Conservation (phyloP, 2,888 invertebrate genomes). For the Vanessa cardui region DNA sequence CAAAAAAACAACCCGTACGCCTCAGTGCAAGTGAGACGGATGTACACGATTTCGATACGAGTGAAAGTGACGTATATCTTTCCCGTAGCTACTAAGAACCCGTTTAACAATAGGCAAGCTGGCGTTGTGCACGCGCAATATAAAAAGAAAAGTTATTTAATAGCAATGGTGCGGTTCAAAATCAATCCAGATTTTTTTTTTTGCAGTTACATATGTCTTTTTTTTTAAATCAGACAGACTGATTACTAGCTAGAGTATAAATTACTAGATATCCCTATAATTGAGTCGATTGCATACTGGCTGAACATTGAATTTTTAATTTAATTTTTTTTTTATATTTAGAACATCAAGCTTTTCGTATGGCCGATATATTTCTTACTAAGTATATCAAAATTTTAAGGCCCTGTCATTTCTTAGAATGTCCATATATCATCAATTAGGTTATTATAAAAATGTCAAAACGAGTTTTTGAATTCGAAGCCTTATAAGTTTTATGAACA, state of each 20-base stretch:
- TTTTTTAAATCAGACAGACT: slow-evolving; percentile 16
- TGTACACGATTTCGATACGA: slow-evolving; percentile 17
- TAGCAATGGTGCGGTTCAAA: slow-evolving; percentile 36
- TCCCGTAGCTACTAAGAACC: slow-evolving; percentile 46
- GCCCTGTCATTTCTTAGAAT: too few species aligned
- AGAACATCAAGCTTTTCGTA: too few species aligned
- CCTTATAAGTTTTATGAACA: not conserved
- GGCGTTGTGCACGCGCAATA: slow-evolving; percentile 52
- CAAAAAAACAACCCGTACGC: slow-evolving; percentile 65
- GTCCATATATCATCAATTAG: not conserved
- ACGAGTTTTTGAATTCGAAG: not conserved
- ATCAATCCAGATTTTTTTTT: slow-evolving; percentile 17
- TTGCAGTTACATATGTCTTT: not conserved
- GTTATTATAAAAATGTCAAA: not conserved
- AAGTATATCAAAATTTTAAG: too few species aligned
- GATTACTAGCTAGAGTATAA: slow-evolving; percentile 13
- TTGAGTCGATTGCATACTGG: not conserved
- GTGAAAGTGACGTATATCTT: slow-evolving; percentile 33
- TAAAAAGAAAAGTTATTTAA: slow-evolving; percentile 38
- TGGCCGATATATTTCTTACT: too few species aligned
- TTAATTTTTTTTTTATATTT: too few species aligned
- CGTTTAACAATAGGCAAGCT: slow-evolving; percentile 62
- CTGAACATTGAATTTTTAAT: too few species aligned
- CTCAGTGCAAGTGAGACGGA: slow-evolving; percentile 45
- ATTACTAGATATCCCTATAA: slow-evolving; percentile 1